Percentiles rank a stretch among this genome's conserved stretches.
Conservation (phyloP, 1,140 invertebrate species). For the Chelonus insularis region DNA sequence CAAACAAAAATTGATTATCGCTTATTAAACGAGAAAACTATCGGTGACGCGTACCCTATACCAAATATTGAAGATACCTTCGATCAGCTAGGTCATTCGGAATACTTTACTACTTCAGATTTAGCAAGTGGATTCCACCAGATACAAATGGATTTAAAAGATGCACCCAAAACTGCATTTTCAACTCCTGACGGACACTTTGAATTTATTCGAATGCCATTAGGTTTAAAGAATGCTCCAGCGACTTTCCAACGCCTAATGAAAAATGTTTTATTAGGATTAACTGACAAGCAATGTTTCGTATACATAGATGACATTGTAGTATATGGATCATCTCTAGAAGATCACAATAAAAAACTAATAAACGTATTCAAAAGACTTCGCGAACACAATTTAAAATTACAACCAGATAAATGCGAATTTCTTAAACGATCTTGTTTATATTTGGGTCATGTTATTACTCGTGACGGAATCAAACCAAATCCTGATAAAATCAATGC, state of each 20-base stretch:
- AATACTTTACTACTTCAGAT: constrained; percentile 8
- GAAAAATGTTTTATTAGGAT: constrained; percentile 4
- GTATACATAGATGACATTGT: constrained; percentile 37
- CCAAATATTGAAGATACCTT: constrained; percentile 12
- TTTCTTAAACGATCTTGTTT: constrained; percentile 24
- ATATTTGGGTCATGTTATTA: constrained; percentile 39
- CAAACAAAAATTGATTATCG: constrained; percentile 17
- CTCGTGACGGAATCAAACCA: neutral
- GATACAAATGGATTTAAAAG: neutral
- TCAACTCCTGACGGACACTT: constrained; percentile 17
- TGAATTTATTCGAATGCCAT: constrained; percentile 12
- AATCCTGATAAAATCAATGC: neutral
- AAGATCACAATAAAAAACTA: constrained; percentile 1
- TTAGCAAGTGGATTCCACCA: constrained; percentile 15
- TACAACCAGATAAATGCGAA: constrained; percentile 16
- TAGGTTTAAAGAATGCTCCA: constrained; percentile 12
- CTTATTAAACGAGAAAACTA: neutral
- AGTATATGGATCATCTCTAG: neutral
- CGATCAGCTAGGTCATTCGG: constrained; percentile 13
- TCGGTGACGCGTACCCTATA: constrained; percentile 13
- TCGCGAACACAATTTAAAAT: neutral
- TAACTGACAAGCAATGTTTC: constrained; percentile 7
- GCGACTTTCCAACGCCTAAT: constrained; percentile 17
- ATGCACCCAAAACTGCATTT: constrained; percentile 10
- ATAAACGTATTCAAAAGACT: neutral